Evolutionary conservation across 2,797 vertebrate genomes (phyloP), one percentile per base, ranked within the genome.

Genomic region (Tarsius wallacei): DNA sequence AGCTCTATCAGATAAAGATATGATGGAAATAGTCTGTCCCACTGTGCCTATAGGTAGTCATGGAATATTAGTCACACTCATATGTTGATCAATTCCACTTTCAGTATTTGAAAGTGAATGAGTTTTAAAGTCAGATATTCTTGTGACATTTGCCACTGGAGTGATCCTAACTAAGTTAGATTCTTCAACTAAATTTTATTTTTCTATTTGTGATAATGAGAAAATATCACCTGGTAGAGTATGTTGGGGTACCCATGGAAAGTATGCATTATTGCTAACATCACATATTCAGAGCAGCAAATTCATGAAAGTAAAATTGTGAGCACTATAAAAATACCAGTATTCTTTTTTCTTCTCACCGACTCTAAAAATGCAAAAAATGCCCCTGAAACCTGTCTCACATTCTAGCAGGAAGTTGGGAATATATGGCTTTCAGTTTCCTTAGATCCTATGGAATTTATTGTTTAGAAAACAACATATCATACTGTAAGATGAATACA

Each of bases 351-450:
- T 61, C 0, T 63, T 21, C 86, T 55, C 13, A 68, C 2, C 11
- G 77, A 33, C 7, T 87, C 87, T 4, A 47, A 93, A 66, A 91
- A 36, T 94, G 5, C 2, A 61, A 83, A 90, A 94, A 59, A 16
- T 42, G 4, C 1, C 77, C 11, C n/a, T 86, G n/a, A 51, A 66
- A 76, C 11, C 14, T 89, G 14, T 24, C 55, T 94, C 22, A 76
- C 2, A 93, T 64, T 97, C 19, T 13, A 83, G 3, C 42, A 59
- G 61, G 78, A 96, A 87, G 51, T 61, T 78, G 36, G 36, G 90
- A 94, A 77, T 94, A 66, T 2, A 36, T 36, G 28, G 3, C 24
- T 89, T 96, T 94, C 51, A 68, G 7, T 83, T 77, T 81, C 53
- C 17, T 22, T 71, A 64, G 33, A 61, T 71, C 2, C 11, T 82